phyloP scores from a whole-genome alignment of 2,888 invertebrate genomes.

The Augiades crinisus region DNA sequence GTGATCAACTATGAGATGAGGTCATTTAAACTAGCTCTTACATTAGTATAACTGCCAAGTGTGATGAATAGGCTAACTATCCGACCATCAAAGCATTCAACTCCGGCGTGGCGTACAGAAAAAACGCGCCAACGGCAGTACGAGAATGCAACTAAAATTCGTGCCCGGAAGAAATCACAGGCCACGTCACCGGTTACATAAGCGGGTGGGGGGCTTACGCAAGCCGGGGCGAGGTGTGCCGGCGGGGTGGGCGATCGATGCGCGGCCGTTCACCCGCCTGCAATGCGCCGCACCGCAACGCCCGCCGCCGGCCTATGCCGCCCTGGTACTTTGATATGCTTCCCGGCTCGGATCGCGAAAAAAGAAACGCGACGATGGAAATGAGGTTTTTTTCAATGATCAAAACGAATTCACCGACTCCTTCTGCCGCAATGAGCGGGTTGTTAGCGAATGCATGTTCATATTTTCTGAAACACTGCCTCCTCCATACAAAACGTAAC shows the following conservation, averaged over 20 bases:
- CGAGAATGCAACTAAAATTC: slow-evolving; percentile 39
- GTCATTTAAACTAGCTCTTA: neutral
- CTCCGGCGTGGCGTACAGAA: neutral
- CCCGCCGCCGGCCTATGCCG: slow-evolving; percentile 51
- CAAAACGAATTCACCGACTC: slow-evolving; percentile 21
- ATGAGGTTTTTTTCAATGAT: slow-evolving; percentile 28
- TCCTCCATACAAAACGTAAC: slow-evolving; percentile 20
- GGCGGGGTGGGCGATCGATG: slow-evolving; percentile 64
- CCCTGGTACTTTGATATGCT: slow-evolving; percentile 55
- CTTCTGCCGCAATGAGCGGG: slow-evolving; percentile 21
- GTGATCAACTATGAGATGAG: neutral
- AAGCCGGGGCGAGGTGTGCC: slow-evolving; percentile 44
- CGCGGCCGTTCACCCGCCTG: slow-evolving; percentile 79
- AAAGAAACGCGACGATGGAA: slow-evolving; percentile 26
- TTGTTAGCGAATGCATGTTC: slow-evolving; percentile 20
- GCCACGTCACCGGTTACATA: slow-evolving; percentile 73
- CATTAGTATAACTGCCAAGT: neutral
- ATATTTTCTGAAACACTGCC: slow-evolving; percentile 24
- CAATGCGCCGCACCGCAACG: slow-evolving; percentile 69
- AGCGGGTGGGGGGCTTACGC: slow-evolving; percentile 65
- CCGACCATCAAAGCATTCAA: slow-evolving; percentile 7
- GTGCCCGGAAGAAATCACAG: slow-evolving; percentile 58
- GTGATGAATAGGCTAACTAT: neutral
- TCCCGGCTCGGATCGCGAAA: slow-evolving; percentile 27
- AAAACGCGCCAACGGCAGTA: slow-evolving; percentile 17